Conservation (phyloP, 2,888 invertebrate species). For the Chromoteleia sp. region DNA sequence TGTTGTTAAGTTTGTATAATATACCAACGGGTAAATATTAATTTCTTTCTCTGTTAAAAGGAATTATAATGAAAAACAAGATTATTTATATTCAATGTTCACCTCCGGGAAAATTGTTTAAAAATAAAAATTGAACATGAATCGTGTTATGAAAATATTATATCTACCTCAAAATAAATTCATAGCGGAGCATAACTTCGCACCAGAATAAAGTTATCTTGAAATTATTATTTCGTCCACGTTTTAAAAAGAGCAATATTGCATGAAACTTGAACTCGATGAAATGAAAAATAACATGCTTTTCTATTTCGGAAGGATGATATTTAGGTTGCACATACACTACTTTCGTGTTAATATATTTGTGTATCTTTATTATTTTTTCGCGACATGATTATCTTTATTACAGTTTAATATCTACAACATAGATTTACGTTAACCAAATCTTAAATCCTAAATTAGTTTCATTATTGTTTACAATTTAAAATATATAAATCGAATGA, state of each 20-base stretch:
- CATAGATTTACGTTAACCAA: too few relatives aligned
- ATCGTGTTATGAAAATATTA: constrained; percentile 16
- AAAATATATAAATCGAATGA: too few relatives aligned
- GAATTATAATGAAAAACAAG: neutral
- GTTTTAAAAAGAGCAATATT: constrained; percentile 12
- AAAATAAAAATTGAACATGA: constrained; percentile 18
- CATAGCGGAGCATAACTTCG: constrained; percentile 2
- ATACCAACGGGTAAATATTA: too few relatives aligned
- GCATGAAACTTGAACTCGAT: constrained; percentile 5
- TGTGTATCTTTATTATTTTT: too few relatives aligned
- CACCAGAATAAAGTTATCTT: constrained; percentile 4
- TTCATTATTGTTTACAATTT: too few relatives aligned
- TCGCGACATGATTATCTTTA: too few relatives aligned
- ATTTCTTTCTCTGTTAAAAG: too few relatives aligned
- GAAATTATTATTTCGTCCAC: constrained; percentile 17
- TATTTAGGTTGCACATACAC: too few relatives aligned
- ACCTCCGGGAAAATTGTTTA: neutral
- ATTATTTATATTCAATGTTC: constrained; percentile 22
- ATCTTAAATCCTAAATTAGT: too few relatives aligned
- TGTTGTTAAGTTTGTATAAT: too few relatives aligned
- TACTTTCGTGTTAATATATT: too few relatives aligned
- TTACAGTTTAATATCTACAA: too few relatives aligned
- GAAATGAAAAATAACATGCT: constrained; percentile 5
- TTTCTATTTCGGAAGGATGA: neutral
- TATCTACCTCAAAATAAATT: constrained; percentile 17